Conservation (phyloP, 2,888 invertebrate genomes). For the Odontocolon sp. region DNA sequence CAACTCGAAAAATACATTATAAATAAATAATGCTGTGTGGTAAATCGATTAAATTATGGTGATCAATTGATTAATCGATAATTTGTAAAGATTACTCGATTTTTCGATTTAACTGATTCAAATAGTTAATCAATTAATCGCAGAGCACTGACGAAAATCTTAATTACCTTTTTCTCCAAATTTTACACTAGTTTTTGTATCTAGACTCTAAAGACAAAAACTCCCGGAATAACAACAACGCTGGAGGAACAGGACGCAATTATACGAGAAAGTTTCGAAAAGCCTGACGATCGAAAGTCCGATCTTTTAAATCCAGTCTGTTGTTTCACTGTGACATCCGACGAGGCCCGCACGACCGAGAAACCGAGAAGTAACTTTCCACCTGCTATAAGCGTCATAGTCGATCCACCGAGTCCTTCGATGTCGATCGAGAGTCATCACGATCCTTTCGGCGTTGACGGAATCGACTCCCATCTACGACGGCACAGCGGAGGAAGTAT, state of each 20-base stretch:
- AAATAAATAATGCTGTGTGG: background rate
- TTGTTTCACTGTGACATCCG: constrained; percentile 72
- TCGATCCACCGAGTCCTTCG: constrained; percentile 80
- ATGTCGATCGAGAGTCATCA: constrained; percentile 75
- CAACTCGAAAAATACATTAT: background rate
- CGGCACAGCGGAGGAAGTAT: constrained; percentile 78
- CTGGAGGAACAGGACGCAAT: constrained; percentile 15
- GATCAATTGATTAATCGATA: no score
- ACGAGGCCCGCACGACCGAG: constrained; percentile 66
- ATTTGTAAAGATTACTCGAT: no score
- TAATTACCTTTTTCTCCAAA: background rate
- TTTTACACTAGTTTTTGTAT: background rate
- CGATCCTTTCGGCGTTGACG: constrained; percentile 64
- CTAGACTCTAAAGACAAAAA: constrained; percentile 40
- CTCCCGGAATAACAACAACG: constrained; percentile 11
- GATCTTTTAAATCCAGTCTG: constrained; percentile 72
- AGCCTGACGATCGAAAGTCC: constrained; percentile 60
- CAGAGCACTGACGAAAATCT: no score
- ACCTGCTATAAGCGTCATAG: constrained; percentile 78
- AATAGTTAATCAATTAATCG: no score
- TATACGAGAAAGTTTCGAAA: constrained; percentile 15
- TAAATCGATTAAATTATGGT: no score
- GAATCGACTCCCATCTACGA: constrained; percentile 68
- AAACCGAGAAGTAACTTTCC: constrained; percentile 71
- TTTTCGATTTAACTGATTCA: background rate